phyloP scores from a whole-genome alignment of 2,888 invertebrate genomes.

The Drosophila cognata region DNA sequence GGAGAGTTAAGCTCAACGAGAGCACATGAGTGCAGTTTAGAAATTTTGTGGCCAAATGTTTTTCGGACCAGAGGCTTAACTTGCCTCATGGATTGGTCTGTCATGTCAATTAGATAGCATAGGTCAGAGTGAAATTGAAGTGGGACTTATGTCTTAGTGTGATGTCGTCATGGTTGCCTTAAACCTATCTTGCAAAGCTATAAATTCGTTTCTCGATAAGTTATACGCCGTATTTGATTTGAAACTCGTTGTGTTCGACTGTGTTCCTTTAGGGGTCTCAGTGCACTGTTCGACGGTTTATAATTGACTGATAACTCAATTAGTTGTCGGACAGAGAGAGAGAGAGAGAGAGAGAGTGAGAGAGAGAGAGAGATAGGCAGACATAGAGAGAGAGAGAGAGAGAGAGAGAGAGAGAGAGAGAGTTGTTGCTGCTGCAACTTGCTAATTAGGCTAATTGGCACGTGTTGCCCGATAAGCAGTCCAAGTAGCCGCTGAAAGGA shows the following conservation, averaged over 20 bases:
- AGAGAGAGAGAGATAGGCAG: too few relatives aligned
- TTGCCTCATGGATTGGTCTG: constrained; percentile 2
- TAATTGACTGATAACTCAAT: constrained; percentile 34
- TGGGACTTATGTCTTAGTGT: neutral
- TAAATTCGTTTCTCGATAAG: constrained; percentile 23
- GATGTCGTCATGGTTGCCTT: constrained; percentile 5
- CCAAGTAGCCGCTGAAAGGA: constrained; percentile 36
- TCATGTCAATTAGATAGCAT: constrained; percentile 9
- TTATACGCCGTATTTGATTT: constrained; percentile 27
- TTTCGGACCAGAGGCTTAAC: constrained; percentile 8
- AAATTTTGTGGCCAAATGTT: constrained; percentile 24
- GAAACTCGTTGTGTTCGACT: constrained; percentile 32
- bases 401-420: too few relatives aligned
- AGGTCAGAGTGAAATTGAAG: neutral
- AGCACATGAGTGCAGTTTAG: constrained; percentile 19
- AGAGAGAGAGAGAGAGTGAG: too few relatives aligned
- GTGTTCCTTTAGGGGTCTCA: constrained; percentile 14
- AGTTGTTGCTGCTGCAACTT: constrained; percentile 1
- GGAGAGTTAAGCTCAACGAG: constrained; percentile 5
- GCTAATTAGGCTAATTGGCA: constrained; percentile 44
- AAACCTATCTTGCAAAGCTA: neutral
- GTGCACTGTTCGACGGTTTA: constrained; percentile 5
- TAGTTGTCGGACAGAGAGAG: neutral
- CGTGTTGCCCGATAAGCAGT: constrained; percentile 37
- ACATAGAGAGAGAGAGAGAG: too few relatives aligned